phyloP scores from a whole-genome alignment of 2,113 vertebrate species.

The Felis chaus region DNA sequence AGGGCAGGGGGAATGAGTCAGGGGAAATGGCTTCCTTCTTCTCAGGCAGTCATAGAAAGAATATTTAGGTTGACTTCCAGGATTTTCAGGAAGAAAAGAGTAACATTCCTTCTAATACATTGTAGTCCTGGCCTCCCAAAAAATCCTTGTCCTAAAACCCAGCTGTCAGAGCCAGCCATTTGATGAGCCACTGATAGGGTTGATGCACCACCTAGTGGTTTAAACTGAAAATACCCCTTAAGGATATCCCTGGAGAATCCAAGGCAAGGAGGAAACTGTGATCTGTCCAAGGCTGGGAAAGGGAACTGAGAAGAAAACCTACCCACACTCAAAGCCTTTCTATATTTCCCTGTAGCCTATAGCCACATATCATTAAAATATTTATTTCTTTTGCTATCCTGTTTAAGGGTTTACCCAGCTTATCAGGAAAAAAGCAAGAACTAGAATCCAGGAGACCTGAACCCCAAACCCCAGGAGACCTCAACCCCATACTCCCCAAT shows the following conservation, averaged over 20 bases:
- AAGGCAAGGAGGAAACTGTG: background rate
- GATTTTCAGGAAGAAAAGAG: background rate
- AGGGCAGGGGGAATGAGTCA: background rate
- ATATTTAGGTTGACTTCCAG: background rate
- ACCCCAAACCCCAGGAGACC: background rate
- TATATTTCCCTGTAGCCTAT: background rate
- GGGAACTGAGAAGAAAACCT: background rate
- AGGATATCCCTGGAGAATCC: background rate
- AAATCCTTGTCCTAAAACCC: background rate
- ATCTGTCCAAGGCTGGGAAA: background rate
- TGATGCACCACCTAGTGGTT: conserved; percentile 65
- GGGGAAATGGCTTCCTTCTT: background rate
- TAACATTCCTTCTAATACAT: background rate
- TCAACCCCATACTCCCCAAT: background rate
- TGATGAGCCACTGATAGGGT: background rate
- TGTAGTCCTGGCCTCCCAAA: background rate
- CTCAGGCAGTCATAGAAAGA: background rate
- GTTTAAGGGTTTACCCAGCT: background rate
- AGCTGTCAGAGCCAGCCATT: background rate
- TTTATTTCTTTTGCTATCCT: background rate
- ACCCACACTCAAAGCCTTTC: background rate
- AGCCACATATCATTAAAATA: background rate
- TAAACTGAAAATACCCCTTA: background rate
- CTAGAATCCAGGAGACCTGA: background rate
- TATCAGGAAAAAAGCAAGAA: background rate